Base-by-base conservation (phyloP, 2,113 vertebrate species). In the Anser cygnoides region DNA sequence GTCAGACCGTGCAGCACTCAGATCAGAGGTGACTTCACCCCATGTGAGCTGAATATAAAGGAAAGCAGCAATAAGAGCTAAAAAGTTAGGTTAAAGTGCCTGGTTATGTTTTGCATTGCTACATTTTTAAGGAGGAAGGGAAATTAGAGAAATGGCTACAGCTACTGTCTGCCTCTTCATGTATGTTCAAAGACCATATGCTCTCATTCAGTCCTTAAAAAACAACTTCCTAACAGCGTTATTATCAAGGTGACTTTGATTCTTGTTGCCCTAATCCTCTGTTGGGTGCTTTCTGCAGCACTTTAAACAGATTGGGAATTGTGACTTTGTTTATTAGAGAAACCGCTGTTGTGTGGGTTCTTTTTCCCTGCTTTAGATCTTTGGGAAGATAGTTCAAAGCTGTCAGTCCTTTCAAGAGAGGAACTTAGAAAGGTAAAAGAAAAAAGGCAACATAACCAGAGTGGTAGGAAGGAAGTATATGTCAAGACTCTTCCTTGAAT, bases 191-290 rank as follows among this genome's bases (percentile, higher is more conserved):
- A 89, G 46, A 54, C 28, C 6, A 4, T 28, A 67, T 43, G 50
- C 17, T 65, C 57, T 87, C 29, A 26, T 8, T 52, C 62, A 57
- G 62, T 55, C 33, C 75, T 61, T 83, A 72, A 73, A 93, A 85
- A 87, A 4, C 28, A 72, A 28, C 58, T 92, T 83, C 39, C 66
- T 85, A 74, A 66, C 37, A 77, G 57, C 1, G 0, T 76, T 82
- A 23, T 61, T 68, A 82, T 76, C 81, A 94, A 82, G 84, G 77
- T 95, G 87, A 89, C 88, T 97, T 96, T 93, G 93, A 94, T 97
- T 96, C 66, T 20, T 13, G 35, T 49, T 92, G 67, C 25, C 78
- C 65, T 33, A 72, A 4, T 50, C 75, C 33, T 90, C 57, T 72
- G 63, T 70, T n/a, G 66, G 59, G 23, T 94, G 25, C 31, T 87